phyloP scores from a whole-genome alignment of 2,113 vertebrate species.

The Serinus canaria region DNA sequence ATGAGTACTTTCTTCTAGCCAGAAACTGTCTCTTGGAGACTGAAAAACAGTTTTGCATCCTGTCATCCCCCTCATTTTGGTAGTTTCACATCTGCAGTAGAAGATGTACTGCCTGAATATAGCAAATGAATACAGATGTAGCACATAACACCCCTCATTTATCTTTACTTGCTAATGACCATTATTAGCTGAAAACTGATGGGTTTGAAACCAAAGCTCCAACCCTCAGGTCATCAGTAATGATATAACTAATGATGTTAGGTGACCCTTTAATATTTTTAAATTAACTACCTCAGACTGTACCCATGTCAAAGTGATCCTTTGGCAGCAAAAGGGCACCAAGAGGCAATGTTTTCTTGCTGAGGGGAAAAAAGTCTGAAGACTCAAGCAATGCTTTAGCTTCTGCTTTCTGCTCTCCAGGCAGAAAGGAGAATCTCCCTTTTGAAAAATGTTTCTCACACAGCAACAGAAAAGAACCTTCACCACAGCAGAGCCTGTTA shows the following conservation, averaged over 20 bases:
- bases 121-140: not conserved
- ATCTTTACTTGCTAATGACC: constrained; percentile 23
- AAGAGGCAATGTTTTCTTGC: not conserved
- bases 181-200: not conserved
- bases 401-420: not conserved
- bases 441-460: not conserved
- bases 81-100: not conserved
- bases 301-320: not conserved
- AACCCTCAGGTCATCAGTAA: not conserved
- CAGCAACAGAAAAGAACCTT: not conserved
- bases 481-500: not conserved
- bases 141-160: not conserved
- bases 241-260: not conserved
- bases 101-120: not conserved
- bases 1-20: not conserved
- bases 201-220: not conserved
- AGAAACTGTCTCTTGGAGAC: not conserved
- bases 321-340: not conserved
- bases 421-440: not conserved
- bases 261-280: not conserved
- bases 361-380: not conserved
- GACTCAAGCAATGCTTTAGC: not conserved
- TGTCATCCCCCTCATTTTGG: not conserved
- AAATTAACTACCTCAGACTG: not conserved
- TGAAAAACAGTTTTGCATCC: not conserved